phyloP scores from a whole-genome alignment of 23 tunicate genomes.

The Halocynthia roretzi region DNA sequence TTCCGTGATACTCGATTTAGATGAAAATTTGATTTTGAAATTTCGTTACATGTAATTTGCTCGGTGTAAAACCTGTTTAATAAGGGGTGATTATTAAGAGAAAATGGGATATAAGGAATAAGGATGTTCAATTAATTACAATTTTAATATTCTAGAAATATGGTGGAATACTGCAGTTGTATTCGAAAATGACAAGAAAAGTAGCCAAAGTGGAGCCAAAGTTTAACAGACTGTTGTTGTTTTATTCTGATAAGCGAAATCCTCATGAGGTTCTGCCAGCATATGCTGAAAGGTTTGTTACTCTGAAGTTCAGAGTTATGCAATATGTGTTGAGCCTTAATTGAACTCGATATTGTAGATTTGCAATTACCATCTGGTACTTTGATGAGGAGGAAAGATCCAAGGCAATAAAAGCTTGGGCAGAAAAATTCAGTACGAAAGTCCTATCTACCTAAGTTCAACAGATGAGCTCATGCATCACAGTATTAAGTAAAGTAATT shows the following conservation, averaged over 20 bases:
- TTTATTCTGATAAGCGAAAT: conserved; percentile 65
- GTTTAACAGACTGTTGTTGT: conserved; percentile 64
- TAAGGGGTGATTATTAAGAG: no score
- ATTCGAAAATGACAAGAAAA: conserved; percentile 12
- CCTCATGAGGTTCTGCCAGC: conserved; percentile 85
- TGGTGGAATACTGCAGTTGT: conserved; percentile 59
- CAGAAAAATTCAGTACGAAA: conserved; percentile 7
- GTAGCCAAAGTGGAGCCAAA: conserved; percentile 39
- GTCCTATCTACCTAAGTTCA: no score
- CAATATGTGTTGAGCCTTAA: not conserved
- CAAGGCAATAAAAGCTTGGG: conserved; percentile 37
- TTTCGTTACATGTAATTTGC: no score
- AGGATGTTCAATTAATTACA: no score
- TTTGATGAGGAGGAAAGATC: conserved; percentile 69
- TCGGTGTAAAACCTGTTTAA: no score
- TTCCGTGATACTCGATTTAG: no score
- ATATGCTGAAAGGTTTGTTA: conserved; percentile 38
- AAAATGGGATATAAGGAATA: no score
- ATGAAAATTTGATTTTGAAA: no score
- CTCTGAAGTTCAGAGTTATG: not conserved
- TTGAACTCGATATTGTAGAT: conserved; percentile 25
- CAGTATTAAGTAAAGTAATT: no score
- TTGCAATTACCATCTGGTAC: conserved; percentile 92
- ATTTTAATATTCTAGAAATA: conserved; percentile 25
- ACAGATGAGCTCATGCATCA: no score